These are phyloP conservation scores for Drosophila algonquin DNA, from an alignment of 2,888 invertebrate species.

Conservation along the genomic window DNA sequence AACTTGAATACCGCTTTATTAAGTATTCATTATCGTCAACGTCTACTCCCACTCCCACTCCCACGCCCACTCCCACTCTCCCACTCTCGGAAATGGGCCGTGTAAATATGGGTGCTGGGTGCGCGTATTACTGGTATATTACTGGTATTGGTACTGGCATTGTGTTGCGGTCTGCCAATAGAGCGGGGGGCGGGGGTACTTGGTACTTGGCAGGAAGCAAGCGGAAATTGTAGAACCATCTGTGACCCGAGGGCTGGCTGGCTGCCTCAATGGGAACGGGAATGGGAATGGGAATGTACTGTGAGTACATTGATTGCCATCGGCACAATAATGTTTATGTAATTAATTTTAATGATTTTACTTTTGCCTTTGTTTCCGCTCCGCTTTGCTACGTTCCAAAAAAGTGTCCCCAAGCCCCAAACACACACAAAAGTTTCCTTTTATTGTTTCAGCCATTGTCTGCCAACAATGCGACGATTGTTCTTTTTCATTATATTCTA, in stretches of 20 bases:
- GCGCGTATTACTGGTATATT: slow-evolving; percentile 38
- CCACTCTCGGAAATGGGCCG: not conserved
- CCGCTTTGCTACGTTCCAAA: not conserved
- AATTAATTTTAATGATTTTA: slow-evolving; percentile 76
- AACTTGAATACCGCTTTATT: slow-evolving; percentile 71
- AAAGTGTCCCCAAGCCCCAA: slow-evolving; percentile 14
- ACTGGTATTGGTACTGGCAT: slow-evolving; percentile 22
- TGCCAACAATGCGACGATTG: slow-evolving; percentile 3
- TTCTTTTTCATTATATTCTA: slow-evolving; percentile 24
- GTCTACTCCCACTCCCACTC: slow-evolving; percentile 24
- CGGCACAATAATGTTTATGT: slow-evolving; percentile 73
- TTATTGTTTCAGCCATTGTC: slow-evolving; percentile 50
- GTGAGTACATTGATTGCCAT: slow-evolving; percentile 65
- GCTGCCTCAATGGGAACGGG: slow-evolving; percentile 36
- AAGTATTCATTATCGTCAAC: slow-evolving; percentile 78
- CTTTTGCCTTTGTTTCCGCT: slow-evolving; percentile 42
- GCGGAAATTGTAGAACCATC: slow-evolving; percentile 29
- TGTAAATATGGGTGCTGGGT: slow-evolving; percentile 4
- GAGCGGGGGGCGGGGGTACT: not conserved
- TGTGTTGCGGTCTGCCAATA: slow-evolving; percentile 50
- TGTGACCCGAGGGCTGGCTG: slow-evolving; percentile 21
- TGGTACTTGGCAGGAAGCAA: slow-evolving; percentile 17
- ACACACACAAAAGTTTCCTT: slow-evolving; percentile 47
- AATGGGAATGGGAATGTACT: slow-evolving; percentile 6
- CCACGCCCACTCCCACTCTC: too few relatives aligned